These are phyloP conservation scores for Littorina saxatilis DNA, from an alignment of 1,140 invertebrate species.

Conservation along the genomic window DNA sequence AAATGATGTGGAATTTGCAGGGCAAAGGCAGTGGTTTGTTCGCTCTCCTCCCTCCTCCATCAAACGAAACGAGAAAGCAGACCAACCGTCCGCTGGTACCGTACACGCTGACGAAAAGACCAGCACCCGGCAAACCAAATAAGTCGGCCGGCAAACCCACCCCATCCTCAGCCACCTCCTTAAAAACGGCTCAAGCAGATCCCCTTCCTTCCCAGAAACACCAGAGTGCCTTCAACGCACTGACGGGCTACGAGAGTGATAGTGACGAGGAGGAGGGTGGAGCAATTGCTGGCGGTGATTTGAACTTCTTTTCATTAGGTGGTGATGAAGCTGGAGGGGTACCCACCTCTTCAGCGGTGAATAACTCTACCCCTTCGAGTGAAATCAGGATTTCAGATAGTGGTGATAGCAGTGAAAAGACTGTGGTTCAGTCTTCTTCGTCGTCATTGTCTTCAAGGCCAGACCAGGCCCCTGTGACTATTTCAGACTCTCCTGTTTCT, in stretches of 20 bases:
- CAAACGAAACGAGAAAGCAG: slow-evolving; percentile 58
- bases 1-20: slow-evolving; percentile 21
- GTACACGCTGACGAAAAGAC: slow-evolving; percentile 55
- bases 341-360: not conserved
- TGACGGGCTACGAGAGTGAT: slow-evolving; percentile 58
- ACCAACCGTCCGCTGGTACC: slow-evolving; percentile 61
- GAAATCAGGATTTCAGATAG: not conserved
- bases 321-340: slow-evolving; percentile 32
- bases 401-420: not conserved
- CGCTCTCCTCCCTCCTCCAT: slow-evolving; percentile 59
- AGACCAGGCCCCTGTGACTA: not conserved
- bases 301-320: slow-evolving; percentile 54
- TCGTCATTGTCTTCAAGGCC: not conserved
- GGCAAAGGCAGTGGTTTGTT: slow-evolving; percentile 51
- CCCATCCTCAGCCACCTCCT: not conserved
- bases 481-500: not conserved
- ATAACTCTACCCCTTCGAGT: slow-evolving; percentile 7
- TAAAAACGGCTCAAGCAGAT: not conserved
- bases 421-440: not conserved
- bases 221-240: slow-evolving; percentile 42
- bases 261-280: slow-evolving; percentile 57
- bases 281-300: slow-evolving; percentile 12
- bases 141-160: not conserved
- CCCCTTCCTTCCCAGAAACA: slow-evolving; percentile 32
- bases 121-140: slow-evolving; percentile 18